Conservation (phyloP, 2,888 invertebrate genomes). For the Rutpela maculata region DNA sequence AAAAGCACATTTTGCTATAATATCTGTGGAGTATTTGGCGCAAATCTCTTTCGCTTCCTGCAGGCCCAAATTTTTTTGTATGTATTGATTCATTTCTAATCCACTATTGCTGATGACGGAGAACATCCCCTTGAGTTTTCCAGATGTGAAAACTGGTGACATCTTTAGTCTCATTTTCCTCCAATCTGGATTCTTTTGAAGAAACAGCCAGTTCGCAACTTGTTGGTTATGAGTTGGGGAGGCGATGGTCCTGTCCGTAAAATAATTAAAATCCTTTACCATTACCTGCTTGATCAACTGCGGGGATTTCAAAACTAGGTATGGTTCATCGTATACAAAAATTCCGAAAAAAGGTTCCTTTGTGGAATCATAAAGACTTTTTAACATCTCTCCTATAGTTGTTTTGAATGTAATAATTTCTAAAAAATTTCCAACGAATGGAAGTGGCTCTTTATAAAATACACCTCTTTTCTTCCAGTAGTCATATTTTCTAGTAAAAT, state of each 20-base stretch:
- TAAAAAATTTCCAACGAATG: constrained; percentile 61
- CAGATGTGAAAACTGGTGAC: constrained; percentile 76
- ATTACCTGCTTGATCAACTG: constrained; percentile 74
- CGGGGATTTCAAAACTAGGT: no score
- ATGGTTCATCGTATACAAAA: no score
- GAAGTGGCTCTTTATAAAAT: constrained; percentile 55
- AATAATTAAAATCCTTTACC: constrained; percentile 74
- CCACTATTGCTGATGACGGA: constrained; percentile 72
- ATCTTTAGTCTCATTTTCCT: constrained; percentile 75
- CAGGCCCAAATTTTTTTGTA: constrained; percentile 23
- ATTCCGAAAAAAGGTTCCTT: no score
- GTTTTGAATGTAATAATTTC: constrained; percentile 49
- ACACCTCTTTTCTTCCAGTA: constrained; percentile 60
- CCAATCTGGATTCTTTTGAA: constrained; percentile 75
- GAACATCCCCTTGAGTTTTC: no score
- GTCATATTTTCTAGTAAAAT: constrained; percentile 57
- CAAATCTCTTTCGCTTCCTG: constrained; percentile 67
- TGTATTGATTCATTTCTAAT: constrained; percentile 61
- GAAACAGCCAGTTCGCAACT: constrained; percentile 71
- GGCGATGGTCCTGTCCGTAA: constrained; percentile 73
- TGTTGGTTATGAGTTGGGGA: constrained; percentile 72
- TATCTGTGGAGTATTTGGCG: no score
- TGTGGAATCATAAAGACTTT: constrained; percentile 37
- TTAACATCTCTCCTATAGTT: constrained; percentile 50
- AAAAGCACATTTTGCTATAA: constrained; percentile 73